Percentiles rank a stretch among this genome's conserved stretches.
These are phyloP conservation scores for Tragopan temminckii DNA, from an alignment of 2,797 vertebrate species.

Conservation along the genomic window DNA sequence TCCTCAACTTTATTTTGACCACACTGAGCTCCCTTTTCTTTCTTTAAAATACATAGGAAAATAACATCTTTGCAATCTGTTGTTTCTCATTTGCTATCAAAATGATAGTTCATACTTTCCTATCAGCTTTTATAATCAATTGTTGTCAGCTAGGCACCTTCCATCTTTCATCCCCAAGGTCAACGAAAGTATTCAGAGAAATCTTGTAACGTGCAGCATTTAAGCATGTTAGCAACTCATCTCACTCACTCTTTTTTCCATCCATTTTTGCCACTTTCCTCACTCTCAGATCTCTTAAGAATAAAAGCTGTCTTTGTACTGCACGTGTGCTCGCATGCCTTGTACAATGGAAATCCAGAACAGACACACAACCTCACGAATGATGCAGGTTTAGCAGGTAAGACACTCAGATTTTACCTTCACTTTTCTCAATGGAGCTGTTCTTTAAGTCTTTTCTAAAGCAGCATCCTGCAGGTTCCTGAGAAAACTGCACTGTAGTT, in stretches of 20 bases:
- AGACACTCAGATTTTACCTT: constrained; percentile 20
- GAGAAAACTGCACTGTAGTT: neutral
- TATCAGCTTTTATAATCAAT: neutral
- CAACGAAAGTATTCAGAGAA: neutral
- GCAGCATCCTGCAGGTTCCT: neutral
- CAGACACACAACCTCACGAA: neutral
- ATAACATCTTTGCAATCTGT: rapidly evolving
- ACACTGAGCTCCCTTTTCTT: rapidly evolving
- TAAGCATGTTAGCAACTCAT: neutral
- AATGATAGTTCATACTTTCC: neutral
- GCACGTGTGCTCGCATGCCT: neutral
- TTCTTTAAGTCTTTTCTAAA: constrained; percentile 22
- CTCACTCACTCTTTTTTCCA: neutral
- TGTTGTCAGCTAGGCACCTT: neutral
- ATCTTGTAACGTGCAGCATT: neutral
- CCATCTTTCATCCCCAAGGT: neutral
- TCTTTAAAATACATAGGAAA: neutral
- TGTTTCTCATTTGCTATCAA: neutral
- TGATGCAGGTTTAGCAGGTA: neutral
- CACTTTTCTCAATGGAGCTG: neutral
- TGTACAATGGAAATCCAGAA: neutral
- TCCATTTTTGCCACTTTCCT: neutral
- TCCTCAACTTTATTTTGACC: neutral
- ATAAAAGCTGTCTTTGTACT: neutral
- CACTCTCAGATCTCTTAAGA: neutral